Conservation (phyloP, 2,888 invertebrate genomes). For the Aspidapion aeneum region DNA sequence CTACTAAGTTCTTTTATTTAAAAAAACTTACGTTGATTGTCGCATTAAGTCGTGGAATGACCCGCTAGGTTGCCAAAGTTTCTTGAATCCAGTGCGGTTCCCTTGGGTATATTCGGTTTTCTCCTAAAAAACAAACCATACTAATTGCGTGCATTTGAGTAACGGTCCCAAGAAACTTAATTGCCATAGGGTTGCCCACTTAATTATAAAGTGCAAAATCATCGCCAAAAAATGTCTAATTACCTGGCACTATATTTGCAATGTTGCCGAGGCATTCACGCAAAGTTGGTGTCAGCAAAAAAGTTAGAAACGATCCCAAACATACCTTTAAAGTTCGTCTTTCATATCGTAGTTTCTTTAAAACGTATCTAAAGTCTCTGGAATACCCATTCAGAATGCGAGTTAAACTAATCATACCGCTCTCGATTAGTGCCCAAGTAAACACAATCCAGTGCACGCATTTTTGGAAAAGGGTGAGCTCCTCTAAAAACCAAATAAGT, state of each 20-base stretch:
- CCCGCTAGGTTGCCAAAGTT: conserved; percentile 58
- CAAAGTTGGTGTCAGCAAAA: too few species aligned
- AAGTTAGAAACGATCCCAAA: too few species aligned
- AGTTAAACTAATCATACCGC: conserved; percentile 77
- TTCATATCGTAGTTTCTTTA: conserved; percentile 82
- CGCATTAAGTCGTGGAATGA: conserved; percentile 43
- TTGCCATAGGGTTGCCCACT: too few species aligned
- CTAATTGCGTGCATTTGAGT: too few species aligned
- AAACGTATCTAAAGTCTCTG: conserved; percentile 91
- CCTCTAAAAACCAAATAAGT: conserved; percentile 24
- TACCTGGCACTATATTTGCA: too few species aligned
- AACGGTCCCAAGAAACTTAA: too few species aligned
- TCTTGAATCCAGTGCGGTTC: conserved; percentile 60
- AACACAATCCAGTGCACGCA: conserved; percentile 46
- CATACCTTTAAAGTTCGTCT: conserved; percentile 86
- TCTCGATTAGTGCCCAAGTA: conserved; percentile 69
- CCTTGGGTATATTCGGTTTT: conserved; percentile 68
- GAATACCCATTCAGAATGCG: conserved; percentile 83
- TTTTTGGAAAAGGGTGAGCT: conserved; percentile 51
- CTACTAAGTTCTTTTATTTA: not conserved
- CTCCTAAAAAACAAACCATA: conserved; percentile 53
- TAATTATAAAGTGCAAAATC: too few species aligned
- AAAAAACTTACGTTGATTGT: conserved; percentile 39
- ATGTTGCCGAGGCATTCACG: too few species aligned
- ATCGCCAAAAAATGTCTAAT: too few species aligned